Evolutionary conservation across 2,113 vertebrate species (phyloP), one percentile per base, ranked within the genome.

Genomic region (Catharus bicknelli): DNA sequence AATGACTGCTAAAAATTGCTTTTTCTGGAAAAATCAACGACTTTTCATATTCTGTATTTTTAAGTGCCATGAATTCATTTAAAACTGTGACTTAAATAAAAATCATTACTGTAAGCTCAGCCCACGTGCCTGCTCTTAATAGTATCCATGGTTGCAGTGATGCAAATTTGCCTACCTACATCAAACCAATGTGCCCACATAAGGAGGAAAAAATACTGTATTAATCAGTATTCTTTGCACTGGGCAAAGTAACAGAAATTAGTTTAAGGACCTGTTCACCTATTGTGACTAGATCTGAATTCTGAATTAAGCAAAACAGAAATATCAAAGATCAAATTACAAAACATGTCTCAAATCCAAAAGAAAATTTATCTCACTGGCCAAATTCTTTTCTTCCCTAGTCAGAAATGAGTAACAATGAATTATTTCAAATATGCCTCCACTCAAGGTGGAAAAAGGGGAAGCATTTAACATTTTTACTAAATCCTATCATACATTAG

Each of bases 141-240:
- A 93, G 97, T 98, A 97, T 97, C 98, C 97, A 98, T 98, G 97
- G 97, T 88, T 98, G 96, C 98, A 97, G 78, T 97, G 98, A 98
- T 97, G 97, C 95, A 97, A 95, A 97, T 96, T 94, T 96, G 95
- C 96, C 97, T 97, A 97, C 97, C 97, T 97, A 96, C 95, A 90
- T 85, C 66, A 96, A 95, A 87, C 85, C 90, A 92, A 90, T 57
- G 73, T 97, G 96, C 97, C 97, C 95, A 96, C 97, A 97, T 94
- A 96, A 77, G 82, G 69, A 94, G 84, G 84, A 91, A 93, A 96
- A 93, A 83, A 61, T 40, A 82, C 80, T 91, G 87, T 58, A 89
- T 96, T 95, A 96, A 92, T 97, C 93, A 86, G 78, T 92, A 88
- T 61, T 92, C 89, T 92, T 86, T 94, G 83, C 70, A 84, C 76